Conservation (phyloP, 2,113 vertebrate genomes). For the Arothron firmamentum region DNA sequence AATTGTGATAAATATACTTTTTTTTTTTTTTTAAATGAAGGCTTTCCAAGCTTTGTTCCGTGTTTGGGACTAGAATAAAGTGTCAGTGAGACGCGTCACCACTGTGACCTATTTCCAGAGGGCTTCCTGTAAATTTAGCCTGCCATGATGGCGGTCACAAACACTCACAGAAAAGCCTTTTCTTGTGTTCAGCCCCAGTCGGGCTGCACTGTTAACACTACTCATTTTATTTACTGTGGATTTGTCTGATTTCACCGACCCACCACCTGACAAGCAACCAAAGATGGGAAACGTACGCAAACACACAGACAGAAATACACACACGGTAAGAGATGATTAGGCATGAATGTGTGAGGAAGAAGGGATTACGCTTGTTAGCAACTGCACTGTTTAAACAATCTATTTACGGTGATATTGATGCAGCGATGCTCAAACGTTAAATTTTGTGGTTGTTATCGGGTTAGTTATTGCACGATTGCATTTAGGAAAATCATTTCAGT, state of each 20-base stretch:
- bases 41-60: conserved; percentile 9
- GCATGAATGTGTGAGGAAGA: background rate
- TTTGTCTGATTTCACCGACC: conserved; percentile 9
- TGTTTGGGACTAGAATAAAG: conserved; percentile 19
- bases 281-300: conserved; percentile 3
- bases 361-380: conserved; percentile 7
- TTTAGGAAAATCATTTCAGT: conserved; percentile 68
- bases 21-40: background rate
- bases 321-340: background rate
- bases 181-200: background rate
- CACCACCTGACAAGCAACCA: conserved; percentile 18
- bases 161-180: background rate
- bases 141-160: conserved; percentile 21
- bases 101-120: conserved; percentile 56
- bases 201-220: background rate
- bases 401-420: too few relatives aligned
- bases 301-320: conserved; percentile 6
- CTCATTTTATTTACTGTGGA: background rate
- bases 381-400: too few relatives aligned
- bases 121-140: conserved; percentile 45
- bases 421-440: background rate
- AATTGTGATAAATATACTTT: background rate
- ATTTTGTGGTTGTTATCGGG: conserved; percentile 12
- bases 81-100: conserved; percentile 23
- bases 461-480: conserved; percentile 52